Conservation (phyloP, 2,113 vertebrate species). For the Ranitomeya imitator region DNA sequence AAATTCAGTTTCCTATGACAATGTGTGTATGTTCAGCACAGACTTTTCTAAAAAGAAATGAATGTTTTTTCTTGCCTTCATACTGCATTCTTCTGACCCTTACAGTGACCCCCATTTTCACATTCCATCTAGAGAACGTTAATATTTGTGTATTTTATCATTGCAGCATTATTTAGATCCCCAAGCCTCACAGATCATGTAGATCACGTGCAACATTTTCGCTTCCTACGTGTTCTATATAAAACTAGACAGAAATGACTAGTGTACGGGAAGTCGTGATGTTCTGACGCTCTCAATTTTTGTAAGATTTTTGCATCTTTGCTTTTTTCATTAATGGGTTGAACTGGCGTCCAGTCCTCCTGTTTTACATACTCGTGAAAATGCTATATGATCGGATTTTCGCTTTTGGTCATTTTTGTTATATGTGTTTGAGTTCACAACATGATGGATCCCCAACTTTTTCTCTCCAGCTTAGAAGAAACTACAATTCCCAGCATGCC, state of each 20-base stretch:
- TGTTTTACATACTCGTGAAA: background rate
- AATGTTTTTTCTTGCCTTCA: background rate
- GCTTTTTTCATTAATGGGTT: background rate
- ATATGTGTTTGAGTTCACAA: background rate
- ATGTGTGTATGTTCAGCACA: background rate
- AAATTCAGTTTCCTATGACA: conserved; percentile 3
- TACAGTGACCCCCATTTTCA: background rate
- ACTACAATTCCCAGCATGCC: too few species aligned
- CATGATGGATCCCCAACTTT: background rate
- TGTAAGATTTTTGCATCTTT: background rate
- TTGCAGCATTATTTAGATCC: background rate
- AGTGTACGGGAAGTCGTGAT: background rate
- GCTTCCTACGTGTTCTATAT: background rate
- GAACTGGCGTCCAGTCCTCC: background rate
- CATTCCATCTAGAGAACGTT: background rate
- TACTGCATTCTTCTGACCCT: background rate
- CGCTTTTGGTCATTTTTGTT: background rate
- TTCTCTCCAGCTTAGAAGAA: too few species aligned
- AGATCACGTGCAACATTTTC: background rate
- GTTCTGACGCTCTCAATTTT: background rate
- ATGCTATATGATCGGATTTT: background rate
- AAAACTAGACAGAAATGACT: background rate
- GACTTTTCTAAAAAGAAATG: background rate
- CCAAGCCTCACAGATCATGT: background rate
- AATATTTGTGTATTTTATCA: background rate